These are phyloP conservation scores for Rhea americana DNA, from an alignment of 2,113 vertebrate species.

Conservation along the genomic window DNA sequence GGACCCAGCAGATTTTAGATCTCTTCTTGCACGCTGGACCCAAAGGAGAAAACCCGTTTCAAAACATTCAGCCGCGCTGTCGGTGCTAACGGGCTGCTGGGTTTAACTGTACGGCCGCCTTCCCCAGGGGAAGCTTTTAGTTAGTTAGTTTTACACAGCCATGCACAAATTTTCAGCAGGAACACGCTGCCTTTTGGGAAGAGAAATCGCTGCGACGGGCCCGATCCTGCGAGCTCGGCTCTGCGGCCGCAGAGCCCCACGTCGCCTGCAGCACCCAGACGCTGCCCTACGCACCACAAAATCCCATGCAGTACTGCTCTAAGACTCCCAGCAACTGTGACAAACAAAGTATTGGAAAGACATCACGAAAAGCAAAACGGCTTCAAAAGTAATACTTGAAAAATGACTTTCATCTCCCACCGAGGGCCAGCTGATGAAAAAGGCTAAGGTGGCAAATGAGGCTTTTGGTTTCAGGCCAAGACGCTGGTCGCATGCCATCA, in stretches of 20 bases:
- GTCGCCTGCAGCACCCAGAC: neutral
- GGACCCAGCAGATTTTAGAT: neutral
- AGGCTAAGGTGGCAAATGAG: neutral
- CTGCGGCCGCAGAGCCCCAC: neutral
- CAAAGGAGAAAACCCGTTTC: neutral
- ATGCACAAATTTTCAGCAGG: neutral
- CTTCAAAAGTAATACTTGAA: neutral
- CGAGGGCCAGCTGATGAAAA: neutral
- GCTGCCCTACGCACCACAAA: neutral
- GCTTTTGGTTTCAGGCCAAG: neutral
- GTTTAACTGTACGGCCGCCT: neutral
- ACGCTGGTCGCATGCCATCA: neutral
- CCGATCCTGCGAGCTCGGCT: neutral
- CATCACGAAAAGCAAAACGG: neutral
- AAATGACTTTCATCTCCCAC: neutral
- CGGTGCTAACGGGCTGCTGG: neutral
- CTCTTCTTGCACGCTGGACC: neutral
- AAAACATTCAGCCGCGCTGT: rapidly evolving
- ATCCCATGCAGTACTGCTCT: neutral
- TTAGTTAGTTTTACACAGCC: neutral
- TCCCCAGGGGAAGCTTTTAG: neutral
- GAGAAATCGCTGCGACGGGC: neutral
- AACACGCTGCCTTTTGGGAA: neutral
- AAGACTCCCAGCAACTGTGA: neutral
- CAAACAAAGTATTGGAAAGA: neutral